Base-by-base conservation (phyloP, 2,888 invertebrate species). In the Aspidapion aeneum region DNA sequence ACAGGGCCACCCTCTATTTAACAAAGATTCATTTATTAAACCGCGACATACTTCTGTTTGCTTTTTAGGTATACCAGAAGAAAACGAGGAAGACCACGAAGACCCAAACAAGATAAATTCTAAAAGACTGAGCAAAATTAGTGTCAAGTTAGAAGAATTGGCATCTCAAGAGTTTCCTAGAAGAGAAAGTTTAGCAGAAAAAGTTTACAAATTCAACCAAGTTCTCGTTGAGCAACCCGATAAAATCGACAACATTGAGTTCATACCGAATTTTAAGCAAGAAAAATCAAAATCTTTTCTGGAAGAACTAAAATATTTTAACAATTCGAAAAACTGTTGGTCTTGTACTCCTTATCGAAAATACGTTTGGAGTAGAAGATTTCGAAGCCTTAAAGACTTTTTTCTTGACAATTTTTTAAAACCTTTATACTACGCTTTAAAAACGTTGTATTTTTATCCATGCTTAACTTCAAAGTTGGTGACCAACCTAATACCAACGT, bases 371-470 rank as follows among this genome's bases (percentile, higher is more conserved):
- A 69, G 64, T 18, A 67, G 70, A 51, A 64, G 69, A 58, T 56
- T 68, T 0, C 57, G 70, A 51, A 59, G 54, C 3, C 12, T 66
- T 5, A 69, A 69, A 51, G 68, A 70, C 18, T 71, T 70, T 61
- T 58, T 68, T 12, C 49, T 64, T 16, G 69, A 73, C 18, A 66
- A 68, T 57, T 60, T 72, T 19, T 52, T 71, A n/a, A 66, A 63
- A n/a, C 71, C 73, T 0, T 18, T 69, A 5, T 67, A 56, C 12
- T 58, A 63, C 55, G 62, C 70, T 16, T 55, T 71, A 1, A 68
- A 66, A 57, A 72, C 70, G 55, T 21, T 68, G 1, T 69, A 69
- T 63, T 74, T 72, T 56, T 74, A 74, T 57, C 72, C 73, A 9
- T 64, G 68, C 17, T 19, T 73, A 21, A 52, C 62, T 1, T 68